phyloP scores from a whole-genome alignment of 2,113 vertebrate species.

The Azemiops feae region DNA sequence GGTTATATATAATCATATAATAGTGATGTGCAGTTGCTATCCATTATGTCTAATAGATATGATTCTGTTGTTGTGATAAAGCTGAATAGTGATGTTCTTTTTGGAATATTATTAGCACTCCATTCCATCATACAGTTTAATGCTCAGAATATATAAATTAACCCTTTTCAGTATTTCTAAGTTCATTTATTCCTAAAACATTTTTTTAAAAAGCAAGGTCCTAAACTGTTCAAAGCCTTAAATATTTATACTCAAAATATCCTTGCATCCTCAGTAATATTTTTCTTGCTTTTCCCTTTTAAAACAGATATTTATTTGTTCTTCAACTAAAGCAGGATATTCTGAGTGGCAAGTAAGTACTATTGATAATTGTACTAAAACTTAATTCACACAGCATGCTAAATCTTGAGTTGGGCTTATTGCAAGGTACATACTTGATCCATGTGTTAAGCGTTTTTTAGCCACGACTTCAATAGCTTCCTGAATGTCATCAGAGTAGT shows the following conservation, averaged over 20 bases:
- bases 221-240: neutral
- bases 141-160: neutral
- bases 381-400: neutral
- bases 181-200: neutral
- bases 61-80: neutral
- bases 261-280: neutral
- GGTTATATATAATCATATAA: neutral
- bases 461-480: neutral
- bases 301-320: conserved; percentile 92
- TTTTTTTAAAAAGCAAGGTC: neutral
- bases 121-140: neutral
- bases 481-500: neutral
- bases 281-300: conserved; percentile 47
- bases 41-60: neutral
- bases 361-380: conserved; percentile 12
- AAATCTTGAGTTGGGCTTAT: neutral
- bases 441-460: neutral
- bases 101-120: neutral
- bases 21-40: neutral
- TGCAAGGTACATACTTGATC: neutral
- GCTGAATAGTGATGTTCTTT: neutral
- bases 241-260: neutral
- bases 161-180: neutral
- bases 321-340: conserved; percentile 96
- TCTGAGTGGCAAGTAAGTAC: conserved; percentile 95